Conservation (phyloP, 2,888 invertebrate species). For the Mythimna albipuncta region DNA sequence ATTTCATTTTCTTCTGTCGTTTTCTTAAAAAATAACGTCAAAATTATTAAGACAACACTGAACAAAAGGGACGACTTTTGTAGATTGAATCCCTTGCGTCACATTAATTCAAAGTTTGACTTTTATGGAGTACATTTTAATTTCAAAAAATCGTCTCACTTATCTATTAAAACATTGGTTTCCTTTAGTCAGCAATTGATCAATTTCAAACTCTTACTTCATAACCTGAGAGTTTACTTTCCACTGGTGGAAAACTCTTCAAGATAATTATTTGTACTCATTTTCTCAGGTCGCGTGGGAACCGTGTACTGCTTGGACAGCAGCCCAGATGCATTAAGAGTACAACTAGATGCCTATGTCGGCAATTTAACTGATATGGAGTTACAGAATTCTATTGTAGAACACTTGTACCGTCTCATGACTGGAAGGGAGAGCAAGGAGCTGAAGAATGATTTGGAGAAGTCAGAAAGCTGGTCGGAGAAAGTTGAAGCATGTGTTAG, state of each 20-base stretch:
- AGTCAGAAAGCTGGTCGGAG: conserved; percentile 60
- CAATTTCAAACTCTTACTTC: neutral
- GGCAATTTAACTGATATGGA: conserved; percentile 59
- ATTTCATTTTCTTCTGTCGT: conserved; percentile 30
- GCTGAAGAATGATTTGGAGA: conserved; percentile 59
- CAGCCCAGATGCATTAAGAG: conserved; percentile 73
- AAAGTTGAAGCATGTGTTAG: conserved; percentile 66
- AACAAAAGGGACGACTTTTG: conserved; percentile 38
- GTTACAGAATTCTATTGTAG: conserved; percentile 67
- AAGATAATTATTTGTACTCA: conserved; percentile 30
- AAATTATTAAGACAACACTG: conserved; percentile 37
- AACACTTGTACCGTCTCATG: conserved; percentile 70
- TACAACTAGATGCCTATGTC: conserved; percentile 63
- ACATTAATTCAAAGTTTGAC: conserved; percentile 55
- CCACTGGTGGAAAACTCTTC: neutral
- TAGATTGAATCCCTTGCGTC: conserved; percentile 53
- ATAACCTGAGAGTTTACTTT: conserved; percentile 15
- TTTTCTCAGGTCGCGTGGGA: conserved; percentile 72
- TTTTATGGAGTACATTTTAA: conserved; percentile 54
- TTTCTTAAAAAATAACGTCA: conserved; percentile 18
- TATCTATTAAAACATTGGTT: conserved; percentile 42
- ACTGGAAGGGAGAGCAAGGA: conserved; percentile 55
- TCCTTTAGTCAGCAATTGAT: neutral
- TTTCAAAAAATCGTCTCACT: conserved; percentile 47
- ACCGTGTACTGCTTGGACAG: conserved; percentile 76